A percentile compares a stretch with the other conserved stretches of the same genome.
These are phyloP conservation scores for Drosophila ustulata DNA, from an alignment of 2,888 invertebrate genomes.

Conservation along the genomic window DNA sequence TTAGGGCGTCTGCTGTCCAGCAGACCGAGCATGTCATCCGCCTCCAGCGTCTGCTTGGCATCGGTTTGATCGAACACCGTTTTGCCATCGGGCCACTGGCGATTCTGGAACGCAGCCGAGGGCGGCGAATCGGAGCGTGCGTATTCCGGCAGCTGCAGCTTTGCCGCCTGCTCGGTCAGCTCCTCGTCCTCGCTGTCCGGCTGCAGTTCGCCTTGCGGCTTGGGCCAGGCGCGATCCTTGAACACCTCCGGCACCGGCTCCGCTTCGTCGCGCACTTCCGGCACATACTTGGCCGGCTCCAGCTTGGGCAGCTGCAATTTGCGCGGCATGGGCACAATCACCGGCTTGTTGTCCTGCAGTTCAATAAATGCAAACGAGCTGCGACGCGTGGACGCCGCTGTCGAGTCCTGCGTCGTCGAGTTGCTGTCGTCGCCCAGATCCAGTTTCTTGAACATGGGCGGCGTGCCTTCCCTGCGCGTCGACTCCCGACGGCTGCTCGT, in stretches of 20 bases:
- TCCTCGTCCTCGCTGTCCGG: conserved; percentile 50
- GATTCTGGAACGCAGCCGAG: conserved; percentile 69
- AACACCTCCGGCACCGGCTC: conserved; percentile 73
- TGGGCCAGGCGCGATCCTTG: conserved; percentile 79
- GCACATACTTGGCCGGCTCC: conserved; percentile 63
- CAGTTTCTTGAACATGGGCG: conserved; percentile 78
- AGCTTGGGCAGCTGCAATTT: conserved; percentile 74
- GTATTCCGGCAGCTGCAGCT: conserved; percentile 61
- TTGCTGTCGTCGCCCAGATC: conserved; percentile 63
- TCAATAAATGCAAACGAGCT: conserved; percentile 83
- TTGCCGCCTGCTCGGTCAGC: conserved; percentile 27
- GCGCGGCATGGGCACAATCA: conserved; percentile 80
- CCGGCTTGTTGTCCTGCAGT: conserved; percentile 75
- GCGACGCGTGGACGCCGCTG: conserved; percentile 71
- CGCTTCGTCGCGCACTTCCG: conserved; percentile 49
- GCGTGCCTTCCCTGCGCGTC: conserved; percentile 64
- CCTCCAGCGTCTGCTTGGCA: conserved; percentile 38
- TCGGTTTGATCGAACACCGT: conserved; percentile 63
- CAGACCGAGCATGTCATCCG: conserved; percentile 48
- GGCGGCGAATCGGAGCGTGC: conserved; percentile 71
- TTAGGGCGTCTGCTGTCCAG: conserved; percentile 29
- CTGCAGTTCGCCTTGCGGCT: conserved; percentile 51
- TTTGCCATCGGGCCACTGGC: conserved; percentile 81
- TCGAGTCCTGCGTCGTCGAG: conserved; percentile 59
- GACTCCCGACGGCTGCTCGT: conserved; percentile 49